Evolutionary conservation across 2,888 invertebrate genomes (phyloP).

Genomic region (Plutella xylostella): DNA sequence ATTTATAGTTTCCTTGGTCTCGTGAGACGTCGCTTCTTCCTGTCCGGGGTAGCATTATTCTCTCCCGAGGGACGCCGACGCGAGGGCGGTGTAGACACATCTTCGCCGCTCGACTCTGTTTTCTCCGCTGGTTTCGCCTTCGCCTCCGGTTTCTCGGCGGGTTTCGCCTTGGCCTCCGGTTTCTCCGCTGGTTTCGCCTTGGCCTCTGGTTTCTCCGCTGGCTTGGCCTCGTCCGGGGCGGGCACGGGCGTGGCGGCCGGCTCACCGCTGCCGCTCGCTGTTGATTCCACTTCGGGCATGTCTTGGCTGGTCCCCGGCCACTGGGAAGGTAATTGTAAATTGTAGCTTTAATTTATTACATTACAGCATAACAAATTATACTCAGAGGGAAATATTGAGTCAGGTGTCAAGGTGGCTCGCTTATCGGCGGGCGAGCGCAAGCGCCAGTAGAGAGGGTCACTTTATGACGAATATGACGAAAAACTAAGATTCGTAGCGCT

Average conservation of each 20-base stretch:
- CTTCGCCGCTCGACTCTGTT: slow-evolving; percentile 23
- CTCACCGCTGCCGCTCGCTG: slow-evolving; percentile 23
- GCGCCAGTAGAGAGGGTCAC: neutral
- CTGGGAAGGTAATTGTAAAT: too few relatives aligned
- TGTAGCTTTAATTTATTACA: too few relatives aligned
- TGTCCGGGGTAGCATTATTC: slow-evolving; percentile 43
- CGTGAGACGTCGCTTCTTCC: slow-evolving; percentile 61
- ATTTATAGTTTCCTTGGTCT: slow-evolving; percentile 55
- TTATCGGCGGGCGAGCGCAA: neutral
- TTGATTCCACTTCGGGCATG: slow-evolving; percentile 22
- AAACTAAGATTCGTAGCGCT: too few relatives aligned
- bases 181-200: neutral
- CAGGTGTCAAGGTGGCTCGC: too few relatives aligned
- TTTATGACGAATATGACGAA: too few relatives aligned
- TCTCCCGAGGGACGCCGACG: slow-evolving; percentile 52
- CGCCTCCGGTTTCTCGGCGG: too few relatives aligned
- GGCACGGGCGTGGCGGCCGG: slow-evolving; percentile 3
- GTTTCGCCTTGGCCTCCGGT: too few relatives aligned
- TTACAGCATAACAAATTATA: too few relatives aligned
- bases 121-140: slow-evolving; percentile 14
- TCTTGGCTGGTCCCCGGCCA: slow-evolving; percentile 44
- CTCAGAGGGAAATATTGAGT: too few relatives aligned
- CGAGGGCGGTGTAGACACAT: slow-evolving; percentile 31
- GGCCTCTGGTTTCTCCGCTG: neutral
- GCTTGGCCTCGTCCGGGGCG: neutral